Evolutionary conservation across 2,888 invertebrate genomes (phyloP), one percentile per base, ranked within the genome.

Genomic region (Saturnia japonica): DNA sequence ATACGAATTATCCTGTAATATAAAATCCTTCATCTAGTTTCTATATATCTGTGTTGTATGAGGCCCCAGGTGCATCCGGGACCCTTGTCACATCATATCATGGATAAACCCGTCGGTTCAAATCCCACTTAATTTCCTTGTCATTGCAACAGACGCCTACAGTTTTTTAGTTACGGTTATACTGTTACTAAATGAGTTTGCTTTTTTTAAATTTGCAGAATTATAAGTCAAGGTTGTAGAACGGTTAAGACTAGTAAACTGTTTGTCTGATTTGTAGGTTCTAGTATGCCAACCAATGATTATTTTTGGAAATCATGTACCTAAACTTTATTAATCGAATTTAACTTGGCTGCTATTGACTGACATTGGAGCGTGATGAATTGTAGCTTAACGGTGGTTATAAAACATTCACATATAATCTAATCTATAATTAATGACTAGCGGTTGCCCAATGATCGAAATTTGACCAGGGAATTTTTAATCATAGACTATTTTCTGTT

Each of bases 111-210:
- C 74, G 78, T 81, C 85, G 81, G 74, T 73, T 73, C 72, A 75
- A 74, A 79, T 77, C 78, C 82, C 81, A 80, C 82, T 85, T 85
- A 78, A 85, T 84, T 83, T 83, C 80, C 82, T 74, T 76, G 79
- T 80, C 82, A 76, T 75, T 72, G 60, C 60, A 79, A 78, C 80
- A 77, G 75, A 71, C 75, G 54, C 28, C 28, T 57, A 68, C 67
- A 16, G 43, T 51, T 43, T 2, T 25, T 57, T 57, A 19, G 12
- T 3, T 28, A 54, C n/a, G 57, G 14, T 12, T 57, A 28, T 12
- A 25, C 11, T 25, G 4, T 1, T 54, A n/a, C n/a, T 54, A 54
- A 9, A 54, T 54, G 7, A 54, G 9, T 9, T 22, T 14, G 57
- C 14, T 12, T 11, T 11, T 57, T 12, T 54, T 57, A 25, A 12